Percentiles rank a stretch among this genome's conserved stretches.
Conservation (phyloP, 2,113 vertebrate genomes). For the Dromaius novaehollandiae region DNA sequence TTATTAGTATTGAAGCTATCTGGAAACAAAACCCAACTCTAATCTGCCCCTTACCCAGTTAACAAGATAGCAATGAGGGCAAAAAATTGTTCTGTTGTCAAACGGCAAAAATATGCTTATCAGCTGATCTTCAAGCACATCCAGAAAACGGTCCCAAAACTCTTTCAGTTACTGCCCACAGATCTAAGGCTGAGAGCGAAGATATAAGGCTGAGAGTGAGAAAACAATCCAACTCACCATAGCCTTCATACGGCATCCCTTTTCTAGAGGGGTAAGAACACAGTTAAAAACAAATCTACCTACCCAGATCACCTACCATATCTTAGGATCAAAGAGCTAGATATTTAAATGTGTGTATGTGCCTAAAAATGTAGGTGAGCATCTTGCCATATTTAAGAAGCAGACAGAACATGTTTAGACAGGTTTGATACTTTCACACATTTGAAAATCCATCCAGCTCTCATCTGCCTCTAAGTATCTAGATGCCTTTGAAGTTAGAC, state of each 20-base stretch:
- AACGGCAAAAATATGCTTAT: not conserved
- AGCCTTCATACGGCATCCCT: not conserved
- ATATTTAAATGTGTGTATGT: not conserved
- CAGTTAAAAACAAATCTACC: not conserved
- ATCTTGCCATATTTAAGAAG: not conserved
- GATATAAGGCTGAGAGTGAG: not conserved
- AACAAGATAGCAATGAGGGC: not conserved
- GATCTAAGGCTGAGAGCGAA: not conserved
- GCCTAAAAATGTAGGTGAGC: not conserved
- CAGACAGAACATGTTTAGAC: not conserved
- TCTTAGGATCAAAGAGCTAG: not conserved
- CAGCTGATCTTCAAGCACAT: not conserved
- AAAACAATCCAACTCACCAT: not conserved
- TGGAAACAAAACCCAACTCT: not conserved
- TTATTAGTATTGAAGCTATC: slow-evolving; percentile 2
- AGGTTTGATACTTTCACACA: not conserved
- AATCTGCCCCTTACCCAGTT: not conserved
- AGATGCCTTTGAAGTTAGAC: not conserved
- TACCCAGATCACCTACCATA: not conserved
- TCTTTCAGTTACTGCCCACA: not conserved
- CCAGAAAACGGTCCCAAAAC: not conserved
- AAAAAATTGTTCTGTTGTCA: not conserved
- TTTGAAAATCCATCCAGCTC: not conserved
- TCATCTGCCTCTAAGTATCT: not conserved
- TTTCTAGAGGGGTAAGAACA: not conserved